Percentiles rank a stretch among this genome's conserved stretches.
Evolutionary conservation across 2,888 invertebrate species (phyloP).

Genomic region (Ferrisia virgata): DNA sequence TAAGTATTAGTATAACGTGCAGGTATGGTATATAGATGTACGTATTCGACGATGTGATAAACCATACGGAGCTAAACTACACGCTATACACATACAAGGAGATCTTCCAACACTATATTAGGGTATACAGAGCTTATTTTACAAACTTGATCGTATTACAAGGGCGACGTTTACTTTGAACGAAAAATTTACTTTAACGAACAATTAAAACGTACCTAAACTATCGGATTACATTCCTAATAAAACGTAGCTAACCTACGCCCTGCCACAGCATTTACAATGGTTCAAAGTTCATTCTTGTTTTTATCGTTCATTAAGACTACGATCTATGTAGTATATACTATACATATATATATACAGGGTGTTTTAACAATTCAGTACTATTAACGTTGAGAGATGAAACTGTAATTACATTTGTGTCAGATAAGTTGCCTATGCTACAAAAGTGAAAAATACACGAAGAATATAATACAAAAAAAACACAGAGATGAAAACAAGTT

Average conservation of each 20-base stretch:
- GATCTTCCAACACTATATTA: background rate
- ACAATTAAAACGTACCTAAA: constrained; percentile 2
- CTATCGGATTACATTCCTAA: background rate
- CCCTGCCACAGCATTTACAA: background rate
- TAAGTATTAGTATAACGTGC: no score
- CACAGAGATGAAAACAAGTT: no score
- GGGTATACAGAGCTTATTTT: background rate
- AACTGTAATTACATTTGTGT: no score
- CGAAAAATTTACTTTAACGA: background rate
- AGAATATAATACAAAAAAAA: no score
- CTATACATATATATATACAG: no score
- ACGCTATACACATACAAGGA: background rate
- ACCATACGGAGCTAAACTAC: background rate
- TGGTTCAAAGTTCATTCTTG: background rate
- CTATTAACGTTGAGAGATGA: no score
- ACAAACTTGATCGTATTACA: background rate
- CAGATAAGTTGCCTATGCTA: no score
- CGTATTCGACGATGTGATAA: background rate
- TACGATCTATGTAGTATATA: no score
- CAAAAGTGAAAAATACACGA: no score
- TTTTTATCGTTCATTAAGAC: background rate
- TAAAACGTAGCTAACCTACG: background rate
- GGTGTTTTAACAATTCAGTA: no score
- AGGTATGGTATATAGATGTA: background rate
- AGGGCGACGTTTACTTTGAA: background rate